Evolutionary conservation across 2,113 vertebrate species (phyloP).

Genomic region (Dendrocopos noguchii): DNA sequence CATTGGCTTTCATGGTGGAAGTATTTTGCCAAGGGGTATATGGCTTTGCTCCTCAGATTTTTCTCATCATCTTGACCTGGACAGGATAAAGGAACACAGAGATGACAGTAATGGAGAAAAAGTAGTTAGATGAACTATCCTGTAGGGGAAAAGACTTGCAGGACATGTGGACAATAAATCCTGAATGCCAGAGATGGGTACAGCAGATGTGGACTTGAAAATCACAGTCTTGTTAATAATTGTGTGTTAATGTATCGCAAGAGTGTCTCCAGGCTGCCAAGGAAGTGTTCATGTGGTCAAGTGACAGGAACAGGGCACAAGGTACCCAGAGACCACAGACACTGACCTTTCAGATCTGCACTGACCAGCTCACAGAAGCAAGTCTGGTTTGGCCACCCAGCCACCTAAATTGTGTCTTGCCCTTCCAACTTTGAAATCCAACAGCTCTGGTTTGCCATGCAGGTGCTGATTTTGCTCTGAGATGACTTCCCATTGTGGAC

Average conservation of each 20-base stretch:
- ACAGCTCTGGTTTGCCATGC: not conserved
- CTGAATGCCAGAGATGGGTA: not conserved
- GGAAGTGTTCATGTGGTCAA: not conserved
- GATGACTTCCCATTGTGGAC: not conserved
- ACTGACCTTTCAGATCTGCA: not conserved
- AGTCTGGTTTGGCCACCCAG: not conserved
- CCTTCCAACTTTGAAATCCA: not conserved
- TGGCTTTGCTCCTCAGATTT: not conserved
- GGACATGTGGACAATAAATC: not conserved
- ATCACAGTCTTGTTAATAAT: not conserved
- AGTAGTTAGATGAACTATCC: not conserved
- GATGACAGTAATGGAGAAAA: not conserved
- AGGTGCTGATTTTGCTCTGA: not conserved
- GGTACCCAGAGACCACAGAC: not conserved
- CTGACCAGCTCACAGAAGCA: not conserved
- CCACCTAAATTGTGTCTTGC: not conserved
- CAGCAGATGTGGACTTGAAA: not conserved
- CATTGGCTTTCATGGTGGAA: not conserved
- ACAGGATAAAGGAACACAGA: not conserved
- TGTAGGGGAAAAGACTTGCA: not conserved
- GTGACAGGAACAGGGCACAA: not conserved
- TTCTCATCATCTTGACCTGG: not conserved
- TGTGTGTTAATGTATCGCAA: not conserved
- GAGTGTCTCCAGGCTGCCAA: not conserved
- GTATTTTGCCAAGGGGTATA: not conserved